A percentile compares a stretch with the other conserved stretches of the same genome.
phyloP scores from a whole-genome alignment of 1,140 invertebrate genomes.

The Mamestra configurata region DNA sequence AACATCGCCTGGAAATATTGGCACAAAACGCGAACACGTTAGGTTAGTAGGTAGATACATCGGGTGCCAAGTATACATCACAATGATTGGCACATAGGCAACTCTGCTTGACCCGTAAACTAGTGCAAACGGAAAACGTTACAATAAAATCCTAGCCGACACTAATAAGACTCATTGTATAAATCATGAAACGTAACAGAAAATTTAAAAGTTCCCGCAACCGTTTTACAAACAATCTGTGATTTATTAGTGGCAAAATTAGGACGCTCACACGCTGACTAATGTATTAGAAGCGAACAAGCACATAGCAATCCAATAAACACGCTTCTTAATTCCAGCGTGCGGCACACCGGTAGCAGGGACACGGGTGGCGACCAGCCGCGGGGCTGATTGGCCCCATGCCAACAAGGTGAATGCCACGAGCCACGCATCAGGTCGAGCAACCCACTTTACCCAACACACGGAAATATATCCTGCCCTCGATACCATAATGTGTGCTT shows the following conservation, averaged over 20 bases:
- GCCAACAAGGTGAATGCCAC: slow-evolving; percentile 88
- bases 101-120: neutral
- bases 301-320: slow-evolving; percentile 49
- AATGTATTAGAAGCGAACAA: slow-evolving; percentile 51
- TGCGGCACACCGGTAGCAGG: slow-evolving; percentile 49
- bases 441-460: slow-evolving; percentile 82
- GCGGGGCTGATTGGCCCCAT: slow-evolving; percentile 67
- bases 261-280: slow-evolving; percentile 46
- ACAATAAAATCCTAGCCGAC: slow-evolving; percentile 16
- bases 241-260: slow-evolving; percentile 47
- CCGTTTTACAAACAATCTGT: slow-evolving; percentile 45
- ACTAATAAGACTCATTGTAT: slow-evolving; percentile 45
- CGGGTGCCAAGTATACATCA: slow-evolving; percentile 3
- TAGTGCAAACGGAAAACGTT: neutral
- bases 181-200: slow-evolving; percentile 39
- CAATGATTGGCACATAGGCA: slow-evolving; percentile 7
- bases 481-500: slow-evolving; percentile 56
- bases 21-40: neutral
- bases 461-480: slow-evolving; percentile 75
- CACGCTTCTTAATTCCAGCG: slow-evolving; percentile 47
- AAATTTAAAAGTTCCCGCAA: slow-evolving; percentile 41
- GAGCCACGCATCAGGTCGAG: slow-evolving; percentile 73
- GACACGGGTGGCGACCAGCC: slow-evolving; percentile 51
- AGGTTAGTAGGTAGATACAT: neutral
- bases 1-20: neutral